Percentiles rank a stretch among this genome's conserved stretches.
Conservation (phyloP, 2,797 vertebrate genomes). For the Poeciliopsis infans region DNA sequence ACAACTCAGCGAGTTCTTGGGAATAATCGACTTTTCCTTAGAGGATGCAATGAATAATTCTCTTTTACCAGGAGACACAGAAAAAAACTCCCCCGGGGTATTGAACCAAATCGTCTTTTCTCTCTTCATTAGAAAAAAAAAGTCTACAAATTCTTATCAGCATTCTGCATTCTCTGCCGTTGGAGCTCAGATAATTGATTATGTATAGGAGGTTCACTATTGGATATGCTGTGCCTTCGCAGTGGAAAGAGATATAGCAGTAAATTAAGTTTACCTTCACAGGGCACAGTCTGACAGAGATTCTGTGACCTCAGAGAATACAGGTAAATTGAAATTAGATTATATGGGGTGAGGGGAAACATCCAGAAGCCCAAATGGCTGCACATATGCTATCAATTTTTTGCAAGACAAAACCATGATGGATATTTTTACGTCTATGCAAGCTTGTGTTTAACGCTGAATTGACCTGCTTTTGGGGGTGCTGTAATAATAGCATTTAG, state of each 20-base stretch:
- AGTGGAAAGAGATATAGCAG: slow-evolving; percentile 77
- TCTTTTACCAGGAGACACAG: slow-evolving; percentile 64
- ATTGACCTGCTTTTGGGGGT: slow-evolving; percentile 7
- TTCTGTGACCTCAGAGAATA: slow-evolving; percentile 76
- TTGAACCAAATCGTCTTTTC: slow-evolving; percentile 80
- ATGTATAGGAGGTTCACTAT: slow-evolving; percentile 77
- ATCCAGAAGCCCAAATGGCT: slow-evolving; percentile 54
- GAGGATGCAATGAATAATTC: slow-evolving; percentile 81
- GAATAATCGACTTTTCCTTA: slow-evolving; percentile 74
- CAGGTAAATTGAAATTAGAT: slow-evolving; percentile 71
- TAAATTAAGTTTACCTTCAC: slow-evolving; percentile 83
- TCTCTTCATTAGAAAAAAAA: slow-evolving; percentile 80
- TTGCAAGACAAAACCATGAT: slow-evolving; percentile 37
- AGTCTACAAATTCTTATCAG: slow-evolving; percentile 83
- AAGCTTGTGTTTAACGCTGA: slow-evolving; percentile 32
- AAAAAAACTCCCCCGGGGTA: slow-evolving; percentile 59
- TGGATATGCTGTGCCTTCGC: slow-evolving; percentile 67
- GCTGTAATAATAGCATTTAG: slow-evolving; percentile 5
- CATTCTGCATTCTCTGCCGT: slow-evolving; percentile 78
- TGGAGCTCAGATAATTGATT: slow-evolving; percentile 83
- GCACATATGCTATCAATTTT: slow-evolving; percentile 35
- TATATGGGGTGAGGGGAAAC: slow-evolving; percentile 32
- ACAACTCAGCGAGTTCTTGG: slow-evolving; percentile 73
- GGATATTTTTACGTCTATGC: slow-evolving; percentile 22
- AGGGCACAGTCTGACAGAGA: slow-evolving; percentile 69